Conservation (phyloP, 1,140 invertebrate genomes). For the Cardiocondyla obscurior region DNA sequence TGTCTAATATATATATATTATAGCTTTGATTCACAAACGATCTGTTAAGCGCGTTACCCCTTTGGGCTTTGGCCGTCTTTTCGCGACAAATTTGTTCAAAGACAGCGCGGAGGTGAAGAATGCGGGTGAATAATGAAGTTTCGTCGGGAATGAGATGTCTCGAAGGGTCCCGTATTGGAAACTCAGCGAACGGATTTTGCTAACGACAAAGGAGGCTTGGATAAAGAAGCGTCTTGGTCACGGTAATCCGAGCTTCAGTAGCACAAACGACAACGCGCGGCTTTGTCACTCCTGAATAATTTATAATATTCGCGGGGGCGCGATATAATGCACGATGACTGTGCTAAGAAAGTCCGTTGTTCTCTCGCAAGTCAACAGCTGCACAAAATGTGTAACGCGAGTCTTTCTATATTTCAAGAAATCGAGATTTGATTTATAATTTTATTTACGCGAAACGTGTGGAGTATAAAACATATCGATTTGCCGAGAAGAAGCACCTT, state of each 20-base stretch:
- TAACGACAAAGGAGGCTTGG: conserved; percentile 33
- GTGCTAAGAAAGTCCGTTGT: not conserved
- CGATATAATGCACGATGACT: conserved; percentile 3
- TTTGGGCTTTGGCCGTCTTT: conserved; percentile 23
- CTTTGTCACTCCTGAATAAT: conserved; percentile 36
- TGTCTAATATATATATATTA: not conserved
- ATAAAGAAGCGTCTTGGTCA: conserved; percentile 10
- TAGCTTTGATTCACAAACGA: conserved; percentile 42
- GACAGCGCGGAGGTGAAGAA: conserved; percentile 32
- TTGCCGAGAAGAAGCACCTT: not conserved
- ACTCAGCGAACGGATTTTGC: not conserved
- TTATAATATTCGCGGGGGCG: not conserved
- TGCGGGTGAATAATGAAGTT: conserved; percentile 68
- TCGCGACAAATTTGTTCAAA: conserved; percentile 44
- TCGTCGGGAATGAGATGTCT: conserved; percentile 35
- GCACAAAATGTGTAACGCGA: not conserved
- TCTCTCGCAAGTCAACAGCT: not conserved
- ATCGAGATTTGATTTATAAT: not conserved
- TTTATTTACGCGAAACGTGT: not conserved
- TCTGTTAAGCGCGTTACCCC: conserved; percentile 25
- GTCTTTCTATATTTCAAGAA: not conserved
- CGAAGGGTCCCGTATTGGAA: conserved; percentile 60
- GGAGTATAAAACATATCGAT: not conserved
- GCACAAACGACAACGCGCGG: not conserved
- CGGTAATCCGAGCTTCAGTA: conserved; percentile 12